Conservation (phyloP, 2,113 vertebrate genomes). For the Loxodonta africana region DNA sequence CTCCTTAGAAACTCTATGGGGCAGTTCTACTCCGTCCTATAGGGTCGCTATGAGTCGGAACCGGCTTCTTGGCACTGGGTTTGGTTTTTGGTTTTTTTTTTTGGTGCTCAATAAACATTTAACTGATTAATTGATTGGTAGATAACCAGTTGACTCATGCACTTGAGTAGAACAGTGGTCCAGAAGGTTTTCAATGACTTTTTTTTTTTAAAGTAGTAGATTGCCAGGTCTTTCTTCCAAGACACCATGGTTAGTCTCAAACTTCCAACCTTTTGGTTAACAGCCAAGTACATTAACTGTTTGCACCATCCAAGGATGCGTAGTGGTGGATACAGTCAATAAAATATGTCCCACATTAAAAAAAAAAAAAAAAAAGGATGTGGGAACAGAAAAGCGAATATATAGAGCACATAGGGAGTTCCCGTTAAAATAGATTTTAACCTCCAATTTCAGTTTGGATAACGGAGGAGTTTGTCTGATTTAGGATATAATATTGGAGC, state of each 20-base stretch:
- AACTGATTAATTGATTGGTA: not conserved
- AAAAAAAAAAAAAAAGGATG: slow-evolving; percentile 57
- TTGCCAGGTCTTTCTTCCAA: not conserved
- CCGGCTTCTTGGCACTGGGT: no score
- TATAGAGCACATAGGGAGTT: not conserved
- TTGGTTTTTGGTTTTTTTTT: no score
- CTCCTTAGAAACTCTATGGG: no score
- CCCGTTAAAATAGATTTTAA: not conserved
- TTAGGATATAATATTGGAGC: no score
- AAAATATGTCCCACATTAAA: not conserved
- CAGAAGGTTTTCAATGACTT: not conserved
- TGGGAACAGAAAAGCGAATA: not conserved
- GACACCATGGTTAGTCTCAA: no score
- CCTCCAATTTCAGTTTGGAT: not conserved
- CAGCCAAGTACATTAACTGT: not conserved
- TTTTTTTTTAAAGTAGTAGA: not conserved
- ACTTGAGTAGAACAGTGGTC: not conserved
- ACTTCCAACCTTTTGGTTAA: not conserved
- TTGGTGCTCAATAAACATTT: no score
- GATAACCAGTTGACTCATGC: not conserved
- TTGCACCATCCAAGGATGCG: not conserved
- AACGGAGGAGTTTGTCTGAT: no score
- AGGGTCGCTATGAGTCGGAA: no score
- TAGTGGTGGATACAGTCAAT: not conserved
- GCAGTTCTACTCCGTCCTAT: no score